Percentiles rank a stretch among this genome's conserved stretches.
Conservation (phyloP, 2,888 invertebrate species). For the Prosapia bicincta region DNA sequence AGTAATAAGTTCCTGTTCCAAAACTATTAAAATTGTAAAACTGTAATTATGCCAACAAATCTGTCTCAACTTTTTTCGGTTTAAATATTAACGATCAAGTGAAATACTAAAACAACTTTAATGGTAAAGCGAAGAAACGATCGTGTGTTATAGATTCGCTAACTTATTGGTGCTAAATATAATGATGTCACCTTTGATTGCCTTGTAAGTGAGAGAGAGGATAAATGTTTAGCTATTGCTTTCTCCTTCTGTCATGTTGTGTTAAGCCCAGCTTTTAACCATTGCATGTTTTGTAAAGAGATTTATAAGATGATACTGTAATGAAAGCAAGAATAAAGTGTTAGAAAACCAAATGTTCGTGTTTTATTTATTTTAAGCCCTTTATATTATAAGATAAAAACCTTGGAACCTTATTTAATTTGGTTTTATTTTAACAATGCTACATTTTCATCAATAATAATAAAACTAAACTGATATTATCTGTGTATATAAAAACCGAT, state of each 20-base stretch:
- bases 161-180: not conserved
- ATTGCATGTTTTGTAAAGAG: slow-evolving; percentile 27
- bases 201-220: not conserved
- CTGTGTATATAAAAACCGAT: no score
- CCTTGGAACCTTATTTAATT: no score
- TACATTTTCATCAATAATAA: no score
- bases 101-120: not conserved
- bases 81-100: no score
- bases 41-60: no score
- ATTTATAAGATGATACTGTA: slow-evolving; percentile 14
- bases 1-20: no score
- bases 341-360: not conserved
- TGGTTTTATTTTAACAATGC: no score
- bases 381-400: no score
- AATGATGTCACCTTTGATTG: not conserved
- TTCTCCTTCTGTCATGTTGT: not conserved
- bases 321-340: not conserved
- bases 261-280: slow-evolving; percentile 16
- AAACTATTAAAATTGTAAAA: no score
- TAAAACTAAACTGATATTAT: no score
- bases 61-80: no score
- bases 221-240: not conserved
- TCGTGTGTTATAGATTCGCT: not conserved
- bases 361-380: not conserved
- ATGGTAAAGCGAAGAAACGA: not conserved